These are phyloP conservation scores for Stichodactyla helianthus DNA, from an alignment of 64 coral and sea anemone genomes.

Conservation along the genomic window DNA sequence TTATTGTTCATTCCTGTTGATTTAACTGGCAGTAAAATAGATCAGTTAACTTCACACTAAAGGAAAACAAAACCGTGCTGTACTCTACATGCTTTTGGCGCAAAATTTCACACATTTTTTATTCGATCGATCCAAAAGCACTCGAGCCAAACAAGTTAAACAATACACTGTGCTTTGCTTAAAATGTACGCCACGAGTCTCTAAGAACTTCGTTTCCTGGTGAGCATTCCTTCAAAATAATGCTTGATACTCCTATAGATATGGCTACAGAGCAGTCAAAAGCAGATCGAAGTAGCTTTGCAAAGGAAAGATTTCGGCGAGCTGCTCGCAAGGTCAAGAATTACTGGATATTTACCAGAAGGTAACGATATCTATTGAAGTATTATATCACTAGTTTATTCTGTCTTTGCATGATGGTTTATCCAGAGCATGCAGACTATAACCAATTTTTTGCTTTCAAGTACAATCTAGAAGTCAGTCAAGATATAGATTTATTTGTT, in stretches of 20 bases:
- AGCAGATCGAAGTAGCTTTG: neutral
- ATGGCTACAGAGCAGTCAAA: neutral
- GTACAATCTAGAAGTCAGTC: conserved; percentile 14
- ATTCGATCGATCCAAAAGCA: neutral
- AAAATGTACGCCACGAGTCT: neutral
- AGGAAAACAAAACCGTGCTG: neutral
- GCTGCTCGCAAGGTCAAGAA: conserved; percentile 22
- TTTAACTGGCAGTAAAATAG: neutral
- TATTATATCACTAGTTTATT: too few relatives aligned
- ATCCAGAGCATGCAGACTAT: neutral
- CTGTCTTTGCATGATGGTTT: too few relatives aligned
- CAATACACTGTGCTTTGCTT: neutral
- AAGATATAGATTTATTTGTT: neutral
- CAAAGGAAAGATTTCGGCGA: conserved; percentile 8
- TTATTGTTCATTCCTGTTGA: neutral
- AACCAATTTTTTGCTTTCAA: neutral
- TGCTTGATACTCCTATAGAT: neutral
- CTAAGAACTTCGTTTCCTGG: neutral
- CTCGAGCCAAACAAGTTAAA: neutral
- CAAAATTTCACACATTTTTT: neutral
- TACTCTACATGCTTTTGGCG: neutral
- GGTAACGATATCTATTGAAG: neutral
- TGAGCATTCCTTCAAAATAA: neutral
- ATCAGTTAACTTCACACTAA: neutral
- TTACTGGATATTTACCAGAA: conserved; percentile 27